phyloP scores from a whole-genome alignment of 2,113 vertebrate genomes.

The Macquaria australasica region DNA sequence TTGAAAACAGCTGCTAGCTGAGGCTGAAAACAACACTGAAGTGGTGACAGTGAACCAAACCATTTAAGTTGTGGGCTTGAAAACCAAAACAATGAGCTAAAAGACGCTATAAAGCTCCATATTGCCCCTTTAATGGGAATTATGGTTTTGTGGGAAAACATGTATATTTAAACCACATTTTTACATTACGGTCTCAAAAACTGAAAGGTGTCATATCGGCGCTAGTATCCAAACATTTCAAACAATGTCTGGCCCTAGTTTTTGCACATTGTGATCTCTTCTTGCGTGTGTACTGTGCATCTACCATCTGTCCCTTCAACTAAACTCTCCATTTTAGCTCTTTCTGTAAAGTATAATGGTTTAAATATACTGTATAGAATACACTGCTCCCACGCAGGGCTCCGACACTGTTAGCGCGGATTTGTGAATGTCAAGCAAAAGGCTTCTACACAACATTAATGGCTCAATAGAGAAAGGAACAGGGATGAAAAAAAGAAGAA shows the following conservation, averaged over 20 bases:
- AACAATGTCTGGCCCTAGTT: background rate
- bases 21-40: background rate
- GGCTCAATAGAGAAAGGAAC: constrained; percentile 24
- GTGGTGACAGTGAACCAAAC: background rate
- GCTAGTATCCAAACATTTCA: background rate
- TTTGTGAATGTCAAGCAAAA: constrained; percentile 48
- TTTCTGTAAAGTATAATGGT: constrained; percentile 32
- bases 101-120: background rate
- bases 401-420: constrained; percentile 21
- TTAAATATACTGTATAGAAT: constrained; percentile 25
- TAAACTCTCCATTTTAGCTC: constrained; percentile 15
- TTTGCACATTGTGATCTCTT: constrained; percentile 2
- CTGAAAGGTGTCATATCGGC: background rate
- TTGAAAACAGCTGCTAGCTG: background rate
- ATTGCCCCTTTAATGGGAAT: background rate
- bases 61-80: too few relatives aligned
- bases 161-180: background rate
- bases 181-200: constrained; percentile 1
- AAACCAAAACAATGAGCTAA: background rate
- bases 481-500: constrained; percentile 21
- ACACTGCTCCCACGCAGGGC: constrained; percentile 23
- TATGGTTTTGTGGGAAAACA: background rate
- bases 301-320: constrained; percentile 4
- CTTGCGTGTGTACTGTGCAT: constrained; percentile 9
- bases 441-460: constrained; percentile 27